Evolutionary conservation across 2,113 vertebrate species (phyloP).

Genomic region (Muntiacus muntjak): DNA sequence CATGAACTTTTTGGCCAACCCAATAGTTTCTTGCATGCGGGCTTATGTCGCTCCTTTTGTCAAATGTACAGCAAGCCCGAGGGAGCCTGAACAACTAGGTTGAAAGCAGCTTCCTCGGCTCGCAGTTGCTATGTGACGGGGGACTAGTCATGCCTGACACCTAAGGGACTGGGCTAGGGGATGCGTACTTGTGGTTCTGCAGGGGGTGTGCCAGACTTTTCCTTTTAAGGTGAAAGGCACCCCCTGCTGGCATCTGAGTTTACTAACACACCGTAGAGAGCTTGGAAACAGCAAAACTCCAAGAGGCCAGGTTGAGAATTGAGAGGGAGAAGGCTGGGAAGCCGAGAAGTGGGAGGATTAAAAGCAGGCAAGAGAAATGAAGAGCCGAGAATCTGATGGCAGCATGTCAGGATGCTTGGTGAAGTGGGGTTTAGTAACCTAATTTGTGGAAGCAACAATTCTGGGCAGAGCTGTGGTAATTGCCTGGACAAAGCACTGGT

Average conservation of each 20-base stretch:
- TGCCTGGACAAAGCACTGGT: background rate
- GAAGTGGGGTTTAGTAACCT: background rate
- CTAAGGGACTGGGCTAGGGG: background rate
- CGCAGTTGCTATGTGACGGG: background rate
- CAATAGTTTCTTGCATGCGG: background rate
- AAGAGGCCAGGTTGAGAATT: background rate
- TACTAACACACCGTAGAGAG: background rate
- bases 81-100: background rate
- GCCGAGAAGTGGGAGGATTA: accelerated
- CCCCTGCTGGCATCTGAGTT: background rate
- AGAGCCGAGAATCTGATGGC: too few relatives aligned
- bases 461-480: background rate
- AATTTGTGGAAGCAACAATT: background rate
- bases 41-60: background rate
- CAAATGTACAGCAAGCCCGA: background rate
- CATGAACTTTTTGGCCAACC: background rate
- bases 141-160: background rate
- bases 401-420: too few relatives aligned
- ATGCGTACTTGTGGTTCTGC: background rate
- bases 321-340: background rate
- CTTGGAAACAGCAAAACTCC: accelerated
- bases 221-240: background rate
- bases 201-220: background rate
- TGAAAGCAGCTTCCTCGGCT: background rate
- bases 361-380: background rate